phyloP scores from a whole-genome alignment of 2,888 invertebrate genomes.

The Lochmaea capreae region DNA sequence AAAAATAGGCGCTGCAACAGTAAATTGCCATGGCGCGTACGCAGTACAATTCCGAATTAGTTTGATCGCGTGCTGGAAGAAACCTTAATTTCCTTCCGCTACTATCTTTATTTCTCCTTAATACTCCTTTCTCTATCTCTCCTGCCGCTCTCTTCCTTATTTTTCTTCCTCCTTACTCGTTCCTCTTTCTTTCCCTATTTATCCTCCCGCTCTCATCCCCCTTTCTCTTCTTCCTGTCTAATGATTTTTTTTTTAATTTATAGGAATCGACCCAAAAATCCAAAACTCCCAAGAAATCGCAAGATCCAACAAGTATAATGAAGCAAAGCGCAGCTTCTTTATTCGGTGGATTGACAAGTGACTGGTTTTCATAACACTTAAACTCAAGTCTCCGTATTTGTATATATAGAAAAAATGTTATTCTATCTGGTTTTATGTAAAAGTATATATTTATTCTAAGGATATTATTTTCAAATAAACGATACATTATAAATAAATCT shows the following conservation, averaged over 20 bases:
- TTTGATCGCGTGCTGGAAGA: too few relatives aligned
- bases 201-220: too few relatives aligned
- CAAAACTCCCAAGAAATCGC: constrained; percentile 57
- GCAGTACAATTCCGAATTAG: too few relatives aligned
- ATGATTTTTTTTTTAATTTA: constrained; percentile 28
- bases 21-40: too few relatives aligned
- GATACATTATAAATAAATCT: constrained; percentile 45
- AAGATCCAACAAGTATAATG: constrained; percentile 68
- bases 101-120: too few relatives aligned
- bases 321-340: constrained; percentile 83
- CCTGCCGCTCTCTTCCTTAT: too few relatives aligned
- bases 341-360: constrained; percentile 84
- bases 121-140: too few relatives aligned
- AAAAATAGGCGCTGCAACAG: too few relatives aligned
- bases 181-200: too few relatives aligned
- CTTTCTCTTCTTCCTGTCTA: not conserved
- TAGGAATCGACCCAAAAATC: constrained; percentile 42
- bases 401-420: constrained; percentile 41
- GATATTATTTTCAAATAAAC: constrained; percentile 33
- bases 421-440: constrained; percentile 38
- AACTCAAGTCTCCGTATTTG: constrained; percentile 30
- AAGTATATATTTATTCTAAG: constrained; percentile 48
- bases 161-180: too few relatives aligned
- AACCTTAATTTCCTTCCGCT: too few relatives aligned
- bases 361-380: constrained; percentile 75